Evolutionary conservation across 2,797 vertebrate genomes (phyloP).

Genomic region (Enteromius radiatus): DNA sequence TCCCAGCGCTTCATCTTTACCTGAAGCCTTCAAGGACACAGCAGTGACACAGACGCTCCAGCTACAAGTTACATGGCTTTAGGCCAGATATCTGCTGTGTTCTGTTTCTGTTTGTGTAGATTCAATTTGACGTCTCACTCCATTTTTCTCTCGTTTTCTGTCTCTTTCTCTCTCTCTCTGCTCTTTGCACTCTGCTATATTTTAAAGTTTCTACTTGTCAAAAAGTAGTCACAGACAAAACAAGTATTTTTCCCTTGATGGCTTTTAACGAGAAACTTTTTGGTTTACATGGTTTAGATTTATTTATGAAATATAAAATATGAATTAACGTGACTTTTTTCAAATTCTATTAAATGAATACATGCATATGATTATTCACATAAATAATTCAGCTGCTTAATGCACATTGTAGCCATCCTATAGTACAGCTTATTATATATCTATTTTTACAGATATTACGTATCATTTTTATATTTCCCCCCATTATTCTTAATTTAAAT

Average conservation of each 20-base stretch:
- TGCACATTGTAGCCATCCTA: neutral
- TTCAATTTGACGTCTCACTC: slow-evolving; percentile 81
- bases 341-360: neutral
- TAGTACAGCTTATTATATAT: neutral
- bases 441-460: neutral
- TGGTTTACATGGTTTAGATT: slow-evolving; percentile 1
- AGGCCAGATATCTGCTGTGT: slow-evolving; percentile 79
- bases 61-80: slow-evolving; percentile 78
- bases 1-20: slow-evolving; percentile 70
- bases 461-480: neutral
- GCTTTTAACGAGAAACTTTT: slow-evolving; percentile 39
- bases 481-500: neutral
- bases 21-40: slow-evolving; percentile 83
- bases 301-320: slow-evolving; percentile 3
- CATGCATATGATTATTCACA: neutral
- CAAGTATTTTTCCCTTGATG: slow-evolving; percentile 52
- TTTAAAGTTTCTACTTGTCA: slow-evolving; percentile 72
- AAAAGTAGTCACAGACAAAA: slow-evolving; percentile 60
- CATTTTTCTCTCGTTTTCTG: slow-evolving; percentile 65
- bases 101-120: slow-evolving; percentile 76
- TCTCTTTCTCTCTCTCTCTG: slow-evolving; percentile 68
- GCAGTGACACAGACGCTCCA: slow-evolving; percentile 71
- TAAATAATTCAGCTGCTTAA: neutral
- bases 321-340: neutral
- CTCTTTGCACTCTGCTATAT: slow-evolving; percentile 72